A percentile compares a stretch with the other conserved stretches of the same genome.
Evolutionary conservation across 23 tunicate species (phyloP).

Genomic region (Halocynthia roretzi): DNA sequence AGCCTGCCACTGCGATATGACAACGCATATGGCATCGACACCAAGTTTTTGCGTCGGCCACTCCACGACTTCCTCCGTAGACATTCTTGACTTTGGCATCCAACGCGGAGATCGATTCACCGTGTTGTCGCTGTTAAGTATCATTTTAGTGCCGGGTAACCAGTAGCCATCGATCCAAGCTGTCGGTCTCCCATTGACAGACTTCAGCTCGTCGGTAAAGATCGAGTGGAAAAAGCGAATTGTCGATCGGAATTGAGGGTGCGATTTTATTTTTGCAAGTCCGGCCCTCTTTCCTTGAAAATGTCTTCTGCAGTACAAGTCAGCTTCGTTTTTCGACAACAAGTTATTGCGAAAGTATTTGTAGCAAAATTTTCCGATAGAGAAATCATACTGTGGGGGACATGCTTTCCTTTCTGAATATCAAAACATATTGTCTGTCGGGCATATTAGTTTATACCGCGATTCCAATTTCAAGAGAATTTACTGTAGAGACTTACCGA

Average conservation of each 20-base stretch:
- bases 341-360: slow-evolving; percentile 41
- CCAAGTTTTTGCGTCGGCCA: slow-evolving; percentile 45
- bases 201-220: slow-evolving; percentile 17
- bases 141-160: slow-evolving; percentile 24
- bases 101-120: slow-evolving; percentile 32
- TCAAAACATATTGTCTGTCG: no score
- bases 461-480: no score
- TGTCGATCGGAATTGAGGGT: slow-evolving; percentile 10
- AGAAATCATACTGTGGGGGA: slow-evolving; percentile 32
- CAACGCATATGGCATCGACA: slow-evolving; percentile 35
- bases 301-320: slow-evolving; percentile 25
- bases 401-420: slow-evolving; percentile 1
- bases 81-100: slow-evolving; percentile 35
- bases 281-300: slow-evolving; percentile 33
- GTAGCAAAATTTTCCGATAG: slow-evolving; percentile 33
- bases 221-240: slow-evolving; percentile 7
- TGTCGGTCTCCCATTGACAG: slow-evolving; percentile 35
- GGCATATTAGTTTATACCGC: no score
- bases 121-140: slow-evolving; percentile 27
- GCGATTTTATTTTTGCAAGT: slow-evolving; percentile 32
- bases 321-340: slow-evolving; percentile 35
- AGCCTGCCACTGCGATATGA: slow-evolving; percentile 43
- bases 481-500: no score
- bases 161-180: slow-evolving; percentile 60
- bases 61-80: slow-evolving; percentile 22